Conservation (phyloP, 2,113 vertebrate genomes). For the Ploceus nigricollis region DNA sequence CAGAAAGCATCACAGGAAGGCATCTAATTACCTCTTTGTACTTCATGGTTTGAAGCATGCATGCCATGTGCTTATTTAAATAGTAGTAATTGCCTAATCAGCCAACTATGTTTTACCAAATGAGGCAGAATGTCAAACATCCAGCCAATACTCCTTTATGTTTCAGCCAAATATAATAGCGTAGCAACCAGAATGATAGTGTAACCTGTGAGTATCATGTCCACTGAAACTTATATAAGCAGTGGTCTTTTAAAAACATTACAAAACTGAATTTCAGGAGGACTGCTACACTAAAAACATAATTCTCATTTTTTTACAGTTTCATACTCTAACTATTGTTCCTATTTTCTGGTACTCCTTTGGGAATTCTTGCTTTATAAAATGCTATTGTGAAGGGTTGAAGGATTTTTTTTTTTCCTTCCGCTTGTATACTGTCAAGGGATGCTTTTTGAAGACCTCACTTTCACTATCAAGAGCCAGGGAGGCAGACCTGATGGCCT, state of each 20-base stretch:
- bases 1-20: background rate
- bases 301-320: slow-evolving; percentile 47
- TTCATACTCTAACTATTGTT: slow-evolving; percentile 66
- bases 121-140: background rate
- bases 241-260: background rate
- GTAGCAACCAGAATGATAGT: background rate
- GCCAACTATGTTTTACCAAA: background rate
- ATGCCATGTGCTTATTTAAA: background rate
- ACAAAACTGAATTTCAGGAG: slow-evolving; percentile 25
- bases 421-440: slow-evolving; percentile 72
- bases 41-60: background rate
- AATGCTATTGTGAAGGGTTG: slow-evolving; percentile 50
- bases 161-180: background rate
- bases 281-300: background rate
- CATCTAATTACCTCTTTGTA: accelerated
- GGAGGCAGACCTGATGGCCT: slow-evolving; percentile 77
- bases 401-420: slow-evolving; percentile 50
- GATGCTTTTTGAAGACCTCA: slow-evolving; percentile 80
- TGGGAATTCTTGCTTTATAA: slow-evolving; percentile 73
- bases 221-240: background rate
- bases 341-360: slow-evolving; percentile 65
- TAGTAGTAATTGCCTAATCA: background rate
- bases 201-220: background rate
- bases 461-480: slow-evolving; percentile 74
- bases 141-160: background rate